These are phyloP conservation scores for Rhaphigaster nebulosa DNA, from an alignment of 2,888 invertebrate genomes.

Conservation along the genomic window DNA sequence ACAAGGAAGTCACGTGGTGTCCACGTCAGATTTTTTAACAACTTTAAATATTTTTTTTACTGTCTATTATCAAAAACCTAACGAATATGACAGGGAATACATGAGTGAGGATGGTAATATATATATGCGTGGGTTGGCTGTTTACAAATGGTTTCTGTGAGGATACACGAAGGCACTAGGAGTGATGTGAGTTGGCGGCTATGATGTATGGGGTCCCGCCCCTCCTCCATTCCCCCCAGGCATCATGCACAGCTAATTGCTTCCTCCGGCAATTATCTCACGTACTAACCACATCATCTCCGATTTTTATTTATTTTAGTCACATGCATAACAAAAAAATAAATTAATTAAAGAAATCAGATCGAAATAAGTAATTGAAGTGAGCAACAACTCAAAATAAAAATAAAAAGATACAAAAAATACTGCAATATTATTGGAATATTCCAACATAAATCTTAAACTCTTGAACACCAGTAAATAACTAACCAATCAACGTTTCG, in stretches of 20 bases:
- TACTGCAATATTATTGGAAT: too few species aligned
- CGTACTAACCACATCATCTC: neutral
- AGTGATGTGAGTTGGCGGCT: neutral
- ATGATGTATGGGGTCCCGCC: neutral
- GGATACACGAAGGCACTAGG: neutral
- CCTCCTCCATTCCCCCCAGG: neutral
- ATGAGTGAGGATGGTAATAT: neutral
- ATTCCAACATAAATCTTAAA: too few species aligned
- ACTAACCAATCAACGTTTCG: too few species aligned
- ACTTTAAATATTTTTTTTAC: too few species aligned
- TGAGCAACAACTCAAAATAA: too few species aligned
- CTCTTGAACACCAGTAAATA: too few species aligned
- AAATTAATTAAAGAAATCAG: neutral
- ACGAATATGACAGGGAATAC: neutral
- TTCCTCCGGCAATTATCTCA: neutral
- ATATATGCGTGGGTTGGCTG: neutral
- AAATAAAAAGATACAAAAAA: too few species aligned
- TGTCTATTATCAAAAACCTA: neutral
- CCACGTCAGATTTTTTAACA: too few species aligned
- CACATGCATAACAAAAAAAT: neutral
- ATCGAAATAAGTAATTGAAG: too few species aligned
- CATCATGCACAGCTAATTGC: conserved; percentile 3
- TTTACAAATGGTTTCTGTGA: conserved; percentile 16
- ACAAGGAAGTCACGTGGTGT: too few species aligned
- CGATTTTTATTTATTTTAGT: too few species aligned